phyloP scores from a whole-genome alignment of 2,797 vertebrate genomes.

The Dicrostonyx torquatus region DNA sequence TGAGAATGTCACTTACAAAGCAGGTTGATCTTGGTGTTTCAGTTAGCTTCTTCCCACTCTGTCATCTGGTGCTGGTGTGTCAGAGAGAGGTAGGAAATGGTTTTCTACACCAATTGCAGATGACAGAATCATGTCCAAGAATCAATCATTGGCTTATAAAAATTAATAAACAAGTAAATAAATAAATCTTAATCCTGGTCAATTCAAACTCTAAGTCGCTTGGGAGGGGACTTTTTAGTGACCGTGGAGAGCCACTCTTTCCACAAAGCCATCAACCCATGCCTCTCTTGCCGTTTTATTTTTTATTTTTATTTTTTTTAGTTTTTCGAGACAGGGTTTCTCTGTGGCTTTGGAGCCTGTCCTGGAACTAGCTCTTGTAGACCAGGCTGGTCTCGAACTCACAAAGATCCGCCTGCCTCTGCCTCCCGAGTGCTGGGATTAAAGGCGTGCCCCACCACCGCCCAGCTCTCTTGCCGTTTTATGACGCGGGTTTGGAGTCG shows the following conservation, averaged over 20 bases:
- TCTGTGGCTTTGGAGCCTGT: no score
- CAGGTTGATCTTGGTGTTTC: conserved; percentile 69
- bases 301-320: no score
- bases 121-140: neutral
- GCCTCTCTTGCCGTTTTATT: neutral
- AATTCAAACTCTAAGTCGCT: neutral
- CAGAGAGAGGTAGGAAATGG: conserved; percentile 1
- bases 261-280: neutral
- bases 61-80: conserved; percentile 52
- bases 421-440: no score
- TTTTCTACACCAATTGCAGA: conserved; percentile 18
- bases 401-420: no score
- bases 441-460: no score
- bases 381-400: no score
- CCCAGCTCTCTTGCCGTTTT: neutral
- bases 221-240: neutral
- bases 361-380: no score
- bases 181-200: neutral
- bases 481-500: neutral
- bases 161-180: neutral
- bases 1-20: conserved; percentile 64
- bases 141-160: conserved; percentile 12
- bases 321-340: no score
- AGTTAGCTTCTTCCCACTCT: neutral
- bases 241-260: neutral